A percentile compares a stretch with the other conserved stretches of the same genome.
These are phyloP conservation scores for Leuctra nigra DNA, from an alignment of 2,888 invertebrate genomes.

Conservation along the genomic window DNA sequence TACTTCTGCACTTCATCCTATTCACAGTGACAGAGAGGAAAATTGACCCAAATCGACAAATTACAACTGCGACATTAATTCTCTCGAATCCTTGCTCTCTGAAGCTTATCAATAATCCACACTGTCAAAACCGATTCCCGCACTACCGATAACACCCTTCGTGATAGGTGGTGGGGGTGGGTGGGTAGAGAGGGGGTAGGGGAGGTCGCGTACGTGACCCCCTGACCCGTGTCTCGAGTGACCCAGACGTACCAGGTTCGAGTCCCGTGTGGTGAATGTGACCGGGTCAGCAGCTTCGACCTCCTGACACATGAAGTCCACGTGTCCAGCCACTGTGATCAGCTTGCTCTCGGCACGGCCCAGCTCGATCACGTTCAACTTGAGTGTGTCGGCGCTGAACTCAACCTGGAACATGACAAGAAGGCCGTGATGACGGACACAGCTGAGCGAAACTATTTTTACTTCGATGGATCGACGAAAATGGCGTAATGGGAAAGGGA, in stretches of 20 bases:
- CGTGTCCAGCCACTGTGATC: constrained; percentile 73
- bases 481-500: too few species aligned
- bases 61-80: too few species aligned
- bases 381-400: constrained; percentile 82
- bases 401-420: constrained; percentile 60
- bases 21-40: too few species aligned
- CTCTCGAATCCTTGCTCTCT: too few species aligned
- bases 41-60: too few species aligned
- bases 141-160: too few species aligned
- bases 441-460: not conserved
- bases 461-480: too few species aligned
- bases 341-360: constrained; percentile 75
- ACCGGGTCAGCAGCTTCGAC: constrained; percentile 84
- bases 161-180: too few species aligned
- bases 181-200: not conserved
- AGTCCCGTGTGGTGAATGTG: constrained; percentile 85
- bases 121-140: too few species aligned
- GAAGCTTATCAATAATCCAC: too few species aligned
- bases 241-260: constrained; percentile 71
- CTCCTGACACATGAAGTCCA: constrained; percentile 81
- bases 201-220: not conserved
- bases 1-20: too few species aligned
- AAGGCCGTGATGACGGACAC: not conserved
- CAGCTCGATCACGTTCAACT: constrained; percentile 81
- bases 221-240: too few species aligned